These are phyloP conservation scores for Erinaceus europaeus DNA, from an alignment of 2,113 vertebrate species.

Conservation along the genomic window DNA sequence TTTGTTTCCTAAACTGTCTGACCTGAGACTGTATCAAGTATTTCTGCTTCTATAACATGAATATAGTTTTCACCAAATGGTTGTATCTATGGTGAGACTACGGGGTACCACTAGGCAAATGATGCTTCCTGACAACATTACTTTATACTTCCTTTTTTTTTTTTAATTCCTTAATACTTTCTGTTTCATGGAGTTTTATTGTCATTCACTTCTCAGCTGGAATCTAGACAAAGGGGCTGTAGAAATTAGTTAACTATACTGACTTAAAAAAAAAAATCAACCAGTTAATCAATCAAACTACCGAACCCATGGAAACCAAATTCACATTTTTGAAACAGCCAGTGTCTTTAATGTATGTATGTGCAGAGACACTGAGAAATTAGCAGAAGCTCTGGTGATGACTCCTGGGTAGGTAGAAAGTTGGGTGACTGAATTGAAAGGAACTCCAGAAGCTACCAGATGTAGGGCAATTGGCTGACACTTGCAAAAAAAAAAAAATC, in stretches of 20 bases:
- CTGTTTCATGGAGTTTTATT: not conserved
- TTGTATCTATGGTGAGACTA: not conserved
- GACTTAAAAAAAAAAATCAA: no score
- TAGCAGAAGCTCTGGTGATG: not conserved
- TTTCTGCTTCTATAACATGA: not conserved
- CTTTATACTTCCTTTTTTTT: no score
- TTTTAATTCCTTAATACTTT: not conserved
- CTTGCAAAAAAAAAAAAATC: not conserved
- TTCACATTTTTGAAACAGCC: not conserved
- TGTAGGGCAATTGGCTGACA: not conserved
- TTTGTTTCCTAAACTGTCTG: not conserved
- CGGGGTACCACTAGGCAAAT: no score
- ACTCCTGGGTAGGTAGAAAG: not conserved
- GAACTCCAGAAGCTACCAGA: not conserved
- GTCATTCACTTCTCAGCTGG: not conserved
- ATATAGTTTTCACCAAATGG: not conserved
- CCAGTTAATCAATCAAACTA: not conserved
- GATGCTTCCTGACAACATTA: no score
- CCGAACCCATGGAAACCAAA: not conserved
- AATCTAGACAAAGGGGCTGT: not conserved
- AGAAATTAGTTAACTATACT: not conserved
- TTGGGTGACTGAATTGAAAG: conserved; percentile 69
- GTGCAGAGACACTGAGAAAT: not conserved
- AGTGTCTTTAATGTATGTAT: not conserved
- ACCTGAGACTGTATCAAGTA: not conserved